These are phyloP conservation scores for Perizoma affinitatum DNA, from an alignment of 2,888 invertebrate genomes.

Conservation along the genomic window DNA sequence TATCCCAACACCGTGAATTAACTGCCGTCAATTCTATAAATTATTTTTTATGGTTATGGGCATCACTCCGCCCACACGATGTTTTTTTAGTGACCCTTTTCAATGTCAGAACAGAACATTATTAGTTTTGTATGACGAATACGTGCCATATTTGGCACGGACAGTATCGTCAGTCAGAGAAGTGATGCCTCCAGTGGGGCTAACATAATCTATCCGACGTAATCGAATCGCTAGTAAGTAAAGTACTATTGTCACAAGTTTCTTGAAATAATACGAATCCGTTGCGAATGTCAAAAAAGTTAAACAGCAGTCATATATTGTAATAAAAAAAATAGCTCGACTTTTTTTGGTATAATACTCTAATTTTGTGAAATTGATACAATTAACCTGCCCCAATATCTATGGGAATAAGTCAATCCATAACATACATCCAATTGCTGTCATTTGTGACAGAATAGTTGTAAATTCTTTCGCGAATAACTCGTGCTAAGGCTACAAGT, in stretches of 20 bases:
- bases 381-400: too few relatives aligned
- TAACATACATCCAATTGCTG: not conserved
- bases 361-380: too few relatives aligned
- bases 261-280: not conserved
- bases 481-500: constrained; percentile 1
- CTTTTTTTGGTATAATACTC: too few relatives aligned
- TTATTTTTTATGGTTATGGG: constrained; percentile 18
- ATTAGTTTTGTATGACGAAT: constrained; percentile 8
- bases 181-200: not conserved
- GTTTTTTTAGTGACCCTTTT: constrained; percentile 21
- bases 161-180: constrained; percentile 5
- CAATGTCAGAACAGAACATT: constrained; percentile 16
- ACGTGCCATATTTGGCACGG: constrained; percentile 5
- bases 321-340: too few relatives aligned
- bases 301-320: too few relatives aligned
- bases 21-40: constrained; percentile 9
- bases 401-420: too few relatives aligned
- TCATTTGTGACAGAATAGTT: not conserved
- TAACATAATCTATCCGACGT: too few relatives aligned
- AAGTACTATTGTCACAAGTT: not conserved
- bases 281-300: not conserved
- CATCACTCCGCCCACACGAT: constrained; percentile 10
- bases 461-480: not conserved
- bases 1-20: constrained; percentile 1
- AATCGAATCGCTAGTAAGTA: too few relatives aligned